A percentile compares a stretch with the other conserved stretches of the same genome.
Evolutionary conservation across 2,888 invertebrate species (phyloP).

Genomic region (Apodemia hepburni): DNA sequence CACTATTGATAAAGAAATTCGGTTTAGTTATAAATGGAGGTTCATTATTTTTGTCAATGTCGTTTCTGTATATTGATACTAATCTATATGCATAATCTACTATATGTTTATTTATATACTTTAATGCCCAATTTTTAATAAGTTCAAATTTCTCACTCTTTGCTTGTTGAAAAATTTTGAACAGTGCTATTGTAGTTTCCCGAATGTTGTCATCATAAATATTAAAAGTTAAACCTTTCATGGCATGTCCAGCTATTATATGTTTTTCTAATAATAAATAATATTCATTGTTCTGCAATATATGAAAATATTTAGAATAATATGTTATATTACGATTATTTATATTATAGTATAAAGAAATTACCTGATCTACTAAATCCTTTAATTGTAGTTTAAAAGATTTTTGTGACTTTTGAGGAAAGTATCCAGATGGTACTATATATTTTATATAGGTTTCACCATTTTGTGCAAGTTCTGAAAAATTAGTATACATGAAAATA

Average conservation of each 20-base stretch:
- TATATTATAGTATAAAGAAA: neutral
- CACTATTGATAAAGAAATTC: slow-evolving; percentile 58
- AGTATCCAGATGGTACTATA: slow-evolving; percentile 44
- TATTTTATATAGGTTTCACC: slow-evolving; percentile 42
- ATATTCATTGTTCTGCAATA: slow-evolving; percentile 49
- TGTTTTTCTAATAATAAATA: slow-evolving; percentile 43
- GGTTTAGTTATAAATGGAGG: slow-evolving; percentile 74
- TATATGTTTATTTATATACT: slow-evolving; percentile 70
- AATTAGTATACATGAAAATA: no score
- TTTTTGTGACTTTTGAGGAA: slow-evolving; percentile 38
- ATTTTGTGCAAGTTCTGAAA: slow-evolving; percentile 34
- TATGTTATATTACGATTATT: no score
- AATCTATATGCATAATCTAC: slow-evolving; percentile 66
- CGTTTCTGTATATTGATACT: slow-evolving; percentile 57
- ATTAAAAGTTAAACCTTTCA: slow-evolving; percentile 64
- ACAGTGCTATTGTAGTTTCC: slow-evolving; percentile 63
- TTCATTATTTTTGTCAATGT: slow-evolving; percentile 39
- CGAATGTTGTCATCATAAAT: slow-evolving; percentile 69
- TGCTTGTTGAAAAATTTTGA: slow-evolving; percentile 58
- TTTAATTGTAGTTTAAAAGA: slow-evolving; percentile 30
- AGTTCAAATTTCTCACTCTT: slow-evolving; percentile 51
- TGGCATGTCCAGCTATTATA: slow-evolving; percentile 45
- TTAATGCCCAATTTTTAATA: slow-evolving; percentile 56
- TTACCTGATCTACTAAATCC: slow-evolving; percentile 37
- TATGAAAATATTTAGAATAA: slow-evolving; percentile 16